These are phyloP conservation scores for Mayetiola destructor DNA, from an alignment of 2,888 invertebrate genomes.

Conservation along the genomic window DNA sequence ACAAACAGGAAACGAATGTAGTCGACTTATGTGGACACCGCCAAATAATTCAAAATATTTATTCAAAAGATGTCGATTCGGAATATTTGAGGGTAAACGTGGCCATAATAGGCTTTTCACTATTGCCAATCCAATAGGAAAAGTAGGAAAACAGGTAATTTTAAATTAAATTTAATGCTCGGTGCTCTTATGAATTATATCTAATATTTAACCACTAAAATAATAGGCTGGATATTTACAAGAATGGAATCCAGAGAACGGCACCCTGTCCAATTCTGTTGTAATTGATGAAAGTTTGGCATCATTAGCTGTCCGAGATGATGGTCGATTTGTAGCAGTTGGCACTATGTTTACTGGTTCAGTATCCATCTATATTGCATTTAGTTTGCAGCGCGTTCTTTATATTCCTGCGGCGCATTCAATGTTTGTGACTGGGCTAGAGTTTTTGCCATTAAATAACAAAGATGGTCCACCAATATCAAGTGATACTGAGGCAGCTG, in stretches of 20 bases:
- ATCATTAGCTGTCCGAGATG: conserved; percentile 74
- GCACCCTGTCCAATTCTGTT: conserved; percentile 41
- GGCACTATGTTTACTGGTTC: conserved; percentile 90
- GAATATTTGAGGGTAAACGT: conserved; percentile 51
- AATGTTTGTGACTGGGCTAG: conserved; percentile 93
- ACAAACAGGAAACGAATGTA: conserved; percentile 46
- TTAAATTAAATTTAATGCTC: neutral
- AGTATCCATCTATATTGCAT: conserved; percentile 78
- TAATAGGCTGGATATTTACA: conserved; percentile 52
- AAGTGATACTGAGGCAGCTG: conserved; percentile 66
- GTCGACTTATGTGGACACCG: conserved; percentile 59
- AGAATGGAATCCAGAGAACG: conserved; percentile 58
- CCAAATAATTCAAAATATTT: conserved; percentile 65
- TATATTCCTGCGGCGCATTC: conserved; percentile 76
- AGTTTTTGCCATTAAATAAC: conserved; percentile 66
- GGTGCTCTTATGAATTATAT: too few relatives aligned
- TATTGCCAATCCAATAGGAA: conserved; percentile 62
- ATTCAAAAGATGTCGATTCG: conserved; percentile 70
- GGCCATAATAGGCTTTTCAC: conserved; percentile 55
- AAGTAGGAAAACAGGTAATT: conserved; percentile 46
- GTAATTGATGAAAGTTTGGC: conserved; percentile 61
- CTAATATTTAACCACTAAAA: neutral
- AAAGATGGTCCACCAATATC: conserved; percentile 57
- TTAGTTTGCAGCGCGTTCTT: conserved; percentile 75
- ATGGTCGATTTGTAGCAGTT: conserved; percentile 81